Percentiles rank a stretch among this genome's conserved stretches.
Evolutionary conservation across 2,888 invertebrate genomes (phyloP).

Genomic region (Rhamnusium bicolor): DNA sequence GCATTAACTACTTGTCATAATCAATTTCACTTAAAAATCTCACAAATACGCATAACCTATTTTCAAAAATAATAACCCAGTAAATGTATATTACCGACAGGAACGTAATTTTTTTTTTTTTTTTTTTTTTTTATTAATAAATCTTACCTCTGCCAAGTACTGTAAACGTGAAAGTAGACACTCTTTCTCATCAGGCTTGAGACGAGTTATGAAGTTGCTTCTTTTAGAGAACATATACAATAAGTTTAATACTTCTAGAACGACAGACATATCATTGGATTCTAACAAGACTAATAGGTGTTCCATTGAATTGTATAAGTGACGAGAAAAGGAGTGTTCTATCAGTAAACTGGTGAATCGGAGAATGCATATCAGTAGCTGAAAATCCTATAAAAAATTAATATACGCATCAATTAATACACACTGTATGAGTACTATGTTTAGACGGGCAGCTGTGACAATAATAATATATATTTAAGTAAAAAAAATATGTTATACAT

Average conservation of each 20-base stretch:
- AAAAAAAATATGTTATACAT: too few relatives aligned
- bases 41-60: too few relatives aligned
- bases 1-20: too few relatives aligned
- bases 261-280: constrained; percentile 87
- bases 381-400: constrained; percentile 75
- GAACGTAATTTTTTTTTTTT: too few relatives aligned
- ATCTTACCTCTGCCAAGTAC: constrained; percentile 83
- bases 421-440: neutral
- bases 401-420: neutral
- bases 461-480: too few relatives aligned
- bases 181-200: constrained; percentile 81
- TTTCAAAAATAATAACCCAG: too few relatives aligned
- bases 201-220: constrained; percentile 87
- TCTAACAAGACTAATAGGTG: constrained; percentile 84
- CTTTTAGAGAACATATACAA: constrained; percentile 92
- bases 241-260: constrained; percentile 87
- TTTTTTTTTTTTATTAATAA: neutral
- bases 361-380: constrained; percentile 81
- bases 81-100: too few relatives aligned
- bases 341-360: constrained; percentile 88
- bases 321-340: constrained; percentile 90
- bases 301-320: constrained; percentile 91
- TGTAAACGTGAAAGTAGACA: constrained; percentile 81
- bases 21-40: too few relatives aligned
- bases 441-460: too few relatives aligned